A percentile compares a stretch with the other conserved stretches of the same genome.
Conservation (phyloP, 2,797 vertebrate genomes). For the Ctenopoma kingsleyae region DNA sequence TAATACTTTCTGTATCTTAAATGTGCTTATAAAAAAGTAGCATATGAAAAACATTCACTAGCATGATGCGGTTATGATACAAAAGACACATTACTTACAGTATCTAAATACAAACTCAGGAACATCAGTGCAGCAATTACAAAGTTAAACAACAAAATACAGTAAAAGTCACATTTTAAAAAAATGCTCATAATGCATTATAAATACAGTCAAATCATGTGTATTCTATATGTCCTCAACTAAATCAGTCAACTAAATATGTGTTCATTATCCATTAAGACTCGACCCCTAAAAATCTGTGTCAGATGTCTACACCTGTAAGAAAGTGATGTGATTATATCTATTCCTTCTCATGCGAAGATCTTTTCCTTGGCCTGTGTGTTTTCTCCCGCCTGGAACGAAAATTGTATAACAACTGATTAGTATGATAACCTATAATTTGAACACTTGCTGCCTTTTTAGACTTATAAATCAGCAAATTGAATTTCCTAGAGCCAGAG, state of each 20-base stretch:
- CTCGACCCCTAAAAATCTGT: slow-evolving; percentile 8
- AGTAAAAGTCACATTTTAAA: slow-evolving; percentile 40
- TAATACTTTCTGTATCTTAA: slow-evolving; percentile 45
- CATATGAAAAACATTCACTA: slow-evolving; percentile 8
- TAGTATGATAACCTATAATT: slow-evolving; percentile 18
- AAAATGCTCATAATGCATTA: slow-evolving; percentile 17
- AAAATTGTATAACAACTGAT: slow-evolving; percentile 22
- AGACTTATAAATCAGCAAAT: slow-evolving; percentile 2
- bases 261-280: slow-evolving; percentile 19
- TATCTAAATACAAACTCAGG: slow-evolving; percentile 48
- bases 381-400: slow-evolving; percentile 65
- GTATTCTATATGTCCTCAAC: slow-evolving; percentile 13
- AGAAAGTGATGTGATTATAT: slow-evolving; percentile 26
- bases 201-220: slow-evolving; percentile 21
- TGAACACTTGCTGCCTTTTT: neutral
- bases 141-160: slow-evolving; percentile 35
- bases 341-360: slow-evolving; percentile 48
- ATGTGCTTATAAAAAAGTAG: slow-evolving; percentile 16
- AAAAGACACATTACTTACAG: slow-evolving; percentile 48
- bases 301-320: slow-evolving; percentile 28
- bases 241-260: neutral
- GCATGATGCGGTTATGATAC: slow-evolving; percentile 13
- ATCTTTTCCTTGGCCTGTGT: slow-evolving; percentile 3
- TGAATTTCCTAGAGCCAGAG: slow-evolving; percentile 10
- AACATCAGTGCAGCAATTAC: slow-evolving; percentile 49